Evolutionary conservation across 2,888 invertebrate species (phyloP).

Genomic region (Dexiosoma caninum): DNA sequence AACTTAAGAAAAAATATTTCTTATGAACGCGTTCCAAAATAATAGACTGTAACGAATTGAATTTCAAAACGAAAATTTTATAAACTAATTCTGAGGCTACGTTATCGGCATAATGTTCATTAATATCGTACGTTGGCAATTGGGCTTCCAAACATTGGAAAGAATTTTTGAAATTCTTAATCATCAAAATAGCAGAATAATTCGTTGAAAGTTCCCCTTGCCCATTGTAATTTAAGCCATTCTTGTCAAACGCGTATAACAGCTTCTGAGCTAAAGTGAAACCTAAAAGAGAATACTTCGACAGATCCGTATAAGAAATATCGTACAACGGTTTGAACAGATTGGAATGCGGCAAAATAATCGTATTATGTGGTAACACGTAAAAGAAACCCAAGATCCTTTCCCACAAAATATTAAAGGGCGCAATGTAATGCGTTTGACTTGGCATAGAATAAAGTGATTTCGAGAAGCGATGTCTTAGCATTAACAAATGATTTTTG

Average conservation of each 20-base stretch:
- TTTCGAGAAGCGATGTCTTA: slow-evolving; percentile 21
- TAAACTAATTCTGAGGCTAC: background rate
- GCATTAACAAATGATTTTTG: slow-evolving; percentile 44
- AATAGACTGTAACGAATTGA: background rate
- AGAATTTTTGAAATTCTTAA: slow-evolving; percentile 17
- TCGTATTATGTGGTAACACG: slow-evolving; percentile 68
- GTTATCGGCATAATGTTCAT: slow-evolving; percentile 33
- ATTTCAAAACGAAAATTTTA: background rate
- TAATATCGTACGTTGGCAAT: background rate
- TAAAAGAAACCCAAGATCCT: slow-evolving; percentile 65
- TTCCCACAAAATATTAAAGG: slow-evolving; percentile 42
- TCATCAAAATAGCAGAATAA: slow-evolving; percentile 61
- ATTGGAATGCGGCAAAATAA: slow-evolving; percentile 70
- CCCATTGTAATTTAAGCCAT: slow-evolving; percentile 61
- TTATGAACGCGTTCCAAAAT: slow-evolving; percentile 29
- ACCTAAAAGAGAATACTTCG: slow-evolving; percentile 67
- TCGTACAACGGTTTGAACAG: slow-evolving; percentile 67
- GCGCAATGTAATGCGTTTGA: background rate
- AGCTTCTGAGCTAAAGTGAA: slow-evolving; percentile 73
- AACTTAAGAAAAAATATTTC: slow-evolving; percentile 68
- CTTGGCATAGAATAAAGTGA: background rate
- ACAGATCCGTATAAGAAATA: background rate
- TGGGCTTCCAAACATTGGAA: slow-evolving; percentile 6
- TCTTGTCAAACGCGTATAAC: slow-evolving; percentile 70
- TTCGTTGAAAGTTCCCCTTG: background rate